Evolutionary conservation across 2,113 vertebrate genomes (phyloP).

Genomic region (Misgurnus mizolepis): DNA sequence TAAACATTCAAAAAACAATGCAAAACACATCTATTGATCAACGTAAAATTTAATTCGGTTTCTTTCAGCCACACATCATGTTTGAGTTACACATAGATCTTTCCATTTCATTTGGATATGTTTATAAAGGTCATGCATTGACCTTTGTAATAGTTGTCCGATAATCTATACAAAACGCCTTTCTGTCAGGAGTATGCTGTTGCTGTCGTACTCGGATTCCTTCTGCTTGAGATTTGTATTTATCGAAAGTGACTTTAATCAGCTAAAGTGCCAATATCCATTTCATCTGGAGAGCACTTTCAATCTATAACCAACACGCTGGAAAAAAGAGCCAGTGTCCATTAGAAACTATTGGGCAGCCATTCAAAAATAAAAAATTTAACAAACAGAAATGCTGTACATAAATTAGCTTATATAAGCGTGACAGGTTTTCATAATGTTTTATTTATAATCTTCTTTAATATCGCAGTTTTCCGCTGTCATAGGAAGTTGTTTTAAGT

Average conservation of each 20-base stretch:
- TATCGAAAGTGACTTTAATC: slow-evolving; percentile 51
- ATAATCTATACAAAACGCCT: slow-evolving; percentile 42
- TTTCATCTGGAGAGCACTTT: slow-evolving; percentile 45
- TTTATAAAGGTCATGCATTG: slow-evolving; percentile 55
- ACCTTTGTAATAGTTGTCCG: slow-evolving; percentile 50
- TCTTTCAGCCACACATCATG: slow-evolving; percentile 23
- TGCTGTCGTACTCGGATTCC: slow-evolving; percentile 33
- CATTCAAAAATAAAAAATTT: slow-evolving; percentile 22
- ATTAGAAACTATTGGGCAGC: slow-evolving; percentile 55
- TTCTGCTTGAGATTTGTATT: slow-evolving; percentile 42
- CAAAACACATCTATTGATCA: slow-evolving; percentile 46
- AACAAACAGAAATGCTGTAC: slow-evolving; percentile 4
- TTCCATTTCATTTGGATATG: slow-evolving; percentile 40
- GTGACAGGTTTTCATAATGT: neutral
- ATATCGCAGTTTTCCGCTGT: neutral
- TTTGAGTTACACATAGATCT: slow-evolving; percentile 35
- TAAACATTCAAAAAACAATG: slow-evolving; percentile 1
- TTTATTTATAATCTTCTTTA: slow-evolving; percentile 16
- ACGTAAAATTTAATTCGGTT: slow-evolving; percentile 38
- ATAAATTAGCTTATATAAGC: slow-evolving; percentile 54
- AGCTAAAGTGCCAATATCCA: slow-evolving; percentile 49
- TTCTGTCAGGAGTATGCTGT: slow-evolving; percentile 13
- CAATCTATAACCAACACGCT: slow-evolving; percentile 48
- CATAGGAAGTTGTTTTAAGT: neutral
- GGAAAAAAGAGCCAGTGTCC: slow-evolving; percentile 60